A percentile compares a stretch with the other conserved stretches of the same genome.
Conservation (phyloP, 1,140 invertebrate genomes). For the Prorops nasuta region DNA sequence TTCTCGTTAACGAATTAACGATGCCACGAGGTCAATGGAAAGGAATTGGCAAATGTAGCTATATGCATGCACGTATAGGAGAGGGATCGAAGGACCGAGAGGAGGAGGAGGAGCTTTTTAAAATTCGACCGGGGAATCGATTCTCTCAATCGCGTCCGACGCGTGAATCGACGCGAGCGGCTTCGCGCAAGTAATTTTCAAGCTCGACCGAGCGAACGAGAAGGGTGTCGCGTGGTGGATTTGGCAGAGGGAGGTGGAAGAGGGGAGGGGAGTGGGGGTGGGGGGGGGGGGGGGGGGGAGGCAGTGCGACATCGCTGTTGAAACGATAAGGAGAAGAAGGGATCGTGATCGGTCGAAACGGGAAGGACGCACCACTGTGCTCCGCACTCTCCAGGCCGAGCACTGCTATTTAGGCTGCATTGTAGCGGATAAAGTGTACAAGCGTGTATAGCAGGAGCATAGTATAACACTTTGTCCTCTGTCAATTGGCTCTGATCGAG, state of each 20-base stretch:
- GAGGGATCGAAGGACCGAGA: conserved; percentile 1
- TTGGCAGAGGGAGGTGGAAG: conserved; percentile 10
- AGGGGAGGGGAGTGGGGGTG: neutral
- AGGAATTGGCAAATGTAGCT: too few relatives aligned
- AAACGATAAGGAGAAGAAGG: too few relatives aligned
- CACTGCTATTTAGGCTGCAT: conserved; percentile 51
- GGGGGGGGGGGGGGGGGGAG: conserved; percentile 12
- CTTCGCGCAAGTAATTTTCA: conserved; percentile 38
- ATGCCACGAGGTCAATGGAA: neutral
- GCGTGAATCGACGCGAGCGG: conserved; percentile 13
- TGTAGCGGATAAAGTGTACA: conserved; percentile 50
- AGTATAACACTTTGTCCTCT: conserved; percentile 40
- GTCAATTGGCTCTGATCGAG: conserved; percentile 19
- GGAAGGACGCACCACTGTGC: too few relatives aligned
- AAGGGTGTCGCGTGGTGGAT: neutral
- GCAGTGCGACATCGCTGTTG: conserved; percentile 9
- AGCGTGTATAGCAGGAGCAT: conserved; percentile 39
- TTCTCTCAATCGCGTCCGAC: conserved; percentile 20
- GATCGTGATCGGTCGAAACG: too few relatives aligned
- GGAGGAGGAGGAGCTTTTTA: neutral
- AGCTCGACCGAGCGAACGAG: neutral
- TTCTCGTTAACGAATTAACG: too few relatives aligned
- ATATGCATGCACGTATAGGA: too few relatives aligned
- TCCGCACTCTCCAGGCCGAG: too few relatives aligned
- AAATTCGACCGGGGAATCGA: conserved; percentile 37